These are phyloP conservation scores for Nothocercus julius DNA, from an alignment of 2,113 vertebrate genomes.

Conservation along the genomic window DNA sequence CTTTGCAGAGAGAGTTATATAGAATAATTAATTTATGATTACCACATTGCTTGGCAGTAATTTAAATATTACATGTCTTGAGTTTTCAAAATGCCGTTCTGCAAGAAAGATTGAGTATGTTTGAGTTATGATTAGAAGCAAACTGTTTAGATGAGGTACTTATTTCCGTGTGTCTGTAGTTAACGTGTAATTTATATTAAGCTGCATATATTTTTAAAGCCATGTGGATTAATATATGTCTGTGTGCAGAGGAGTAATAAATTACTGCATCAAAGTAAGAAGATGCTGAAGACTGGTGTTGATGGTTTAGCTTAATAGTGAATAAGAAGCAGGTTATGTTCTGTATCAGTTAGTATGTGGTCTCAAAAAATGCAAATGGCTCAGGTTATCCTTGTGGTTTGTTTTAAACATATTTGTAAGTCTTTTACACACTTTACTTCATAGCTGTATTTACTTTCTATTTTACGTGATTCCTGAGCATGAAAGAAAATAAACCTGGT, in stretches of 20 bases:
- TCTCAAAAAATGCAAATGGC: neutral
- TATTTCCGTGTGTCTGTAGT: neutral
- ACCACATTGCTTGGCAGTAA: neutral
- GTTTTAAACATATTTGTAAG: neutral
- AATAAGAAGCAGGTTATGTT: neutral
- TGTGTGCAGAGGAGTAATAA: neutral
- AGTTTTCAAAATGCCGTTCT: neutral
- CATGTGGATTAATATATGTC: neutral
- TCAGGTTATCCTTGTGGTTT: neutral
- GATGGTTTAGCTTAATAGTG: neutral
- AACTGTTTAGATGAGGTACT: neutral
- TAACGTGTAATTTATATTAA: neutral
- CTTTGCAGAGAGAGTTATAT: neutral
- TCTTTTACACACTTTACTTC: neutral
- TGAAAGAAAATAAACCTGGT: neutral
- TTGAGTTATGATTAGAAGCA: neutral
- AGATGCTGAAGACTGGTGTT: accelerated
- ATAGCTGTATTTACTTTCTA: neutral
- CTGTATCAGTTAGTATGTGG: neutral
- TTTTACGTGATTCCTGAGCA: neutral
- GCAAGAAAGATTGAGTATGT: neutral
- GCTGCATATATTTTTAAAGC: neutral
- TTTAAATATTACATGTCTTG: neutral
- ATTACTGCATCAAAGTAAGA: neutral
- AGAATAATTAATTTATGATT: neutral